Base-by-base conservation (phyloP, 2,888 invertebrate species). In the Athalia rosae region DNA sequence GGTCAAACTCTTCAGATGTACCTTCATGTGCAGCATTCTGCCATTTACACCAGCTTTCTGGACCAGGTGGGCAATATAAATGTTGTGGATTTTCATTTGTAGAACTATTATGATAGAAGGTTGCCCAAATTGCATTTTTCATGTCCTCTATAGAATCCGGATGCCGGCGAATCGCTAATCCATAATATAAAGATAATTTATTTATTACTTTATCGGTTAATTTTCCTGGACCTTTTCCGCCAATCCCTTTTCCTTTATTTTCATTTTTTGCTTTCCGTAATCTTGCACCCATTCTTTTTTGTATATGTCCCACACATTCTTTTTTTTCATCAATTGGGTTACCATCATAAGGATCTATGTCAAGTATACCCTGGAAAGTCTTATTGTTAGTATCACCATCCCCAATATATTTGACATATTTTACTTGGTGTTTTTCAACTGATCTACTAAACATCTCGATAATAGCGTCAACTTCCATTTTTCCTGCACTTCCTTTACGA, bases 341-440 rank as follows among this genome's bases (percentile, higher is more conserved):
- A 47, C 28, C 62, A 63, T 71, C 78, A 41, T 80, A 79, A 2
- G 79, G 80, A 3, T 62, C n/a, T 47, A 61, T 7, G 61, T 78
- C 78, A 3, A 81, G 58, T 41, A 79, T 61, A 43, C 63, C 58
- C 8, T 76, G 69, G 50, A 76, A 81, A 0, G 79, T 80, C 76
- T 80, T 79, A 11, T 78, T 73, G 62, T 81, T 79, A 11, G 78
- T 73, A 62, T 81, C 81, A 4, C 80, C 79, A 69, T 81, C 79
- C 41, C 79, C 80, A 43, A 80, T 77, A 56, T 81, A 81, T 47
- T 77, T 79, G 15, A 64, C 58, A 50, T 79, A 81, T 48, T 77
- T 77, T 4, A 79, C 77, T 6, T 45, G 56, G 41, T 79, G 74
- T 11, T 63, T 50, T 58, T 77, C 53, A 41, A 62, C 74, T 7